phyloP scores from a whole-genome alignment of 2,888 invertebrate genomes.

The Drosophila villosipedis region DNA sequence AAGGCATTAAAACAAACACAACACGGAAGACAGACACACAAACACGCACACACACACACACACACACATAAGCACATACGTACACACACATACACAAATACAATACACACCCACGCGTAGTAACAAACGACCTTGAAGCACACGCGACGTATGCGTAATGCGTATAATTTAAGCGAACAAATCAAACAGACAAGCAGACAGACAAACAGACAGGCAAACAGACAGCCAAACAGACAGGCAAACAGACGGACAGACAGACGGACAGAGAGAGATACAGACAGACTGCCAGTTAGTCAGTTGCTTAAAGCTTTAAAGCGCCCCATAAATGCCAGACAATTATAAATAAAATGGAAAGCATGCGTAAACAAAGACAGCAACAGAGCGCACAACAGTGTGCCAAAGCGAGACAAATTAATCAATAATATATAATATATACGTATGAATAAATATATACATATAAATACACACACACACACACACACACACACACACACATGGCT shows the following conservation, averaged over 20 bases:
- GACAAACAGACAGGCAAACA: neutral
- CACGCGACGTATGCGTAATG: constrained; percentile 55
- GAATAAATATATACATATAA: constrained; percentile 35
- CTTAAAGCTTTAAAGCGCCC: constrained; percentile 43
- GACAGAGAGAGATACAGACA: neutral
- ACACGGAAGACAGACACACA: constrained; percentile 9
- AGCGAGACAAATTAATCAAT: constrained; percentile 63
- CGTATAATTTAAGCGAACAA: constrained; percentile 20
- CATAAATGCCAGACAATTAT: constrained; percentile 51
- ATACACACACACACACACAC: constrained; percentile 6
- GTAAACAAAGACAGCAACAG: constrained; percentile 30
- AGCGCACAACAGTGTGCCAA: neutral
- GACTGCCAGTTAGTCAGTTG: neutral
- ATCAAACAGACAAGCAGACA: constrained; percentile 7
- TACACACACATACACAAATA: neutral
- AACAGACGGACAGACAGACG: constrained; percentile 13
- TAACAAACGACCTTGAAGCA: constrained; percentile 51
- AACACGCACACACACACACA: neutral
- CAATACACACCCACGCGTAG: neutral
- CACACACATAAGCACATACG: neutral
- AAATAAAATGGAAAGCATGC: constrained; percentile 47
- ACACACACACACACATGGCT: neutral
- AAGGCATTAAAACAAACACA: constrained; percentile 10
- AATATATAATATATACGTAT: constrained; percentile 45
- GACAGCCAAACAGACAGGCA: neutral